phyloP scores from a whole-genome alignment of 2,113 vertebrate genomes.

The Leptobrachium ailaonicum region DNA sequence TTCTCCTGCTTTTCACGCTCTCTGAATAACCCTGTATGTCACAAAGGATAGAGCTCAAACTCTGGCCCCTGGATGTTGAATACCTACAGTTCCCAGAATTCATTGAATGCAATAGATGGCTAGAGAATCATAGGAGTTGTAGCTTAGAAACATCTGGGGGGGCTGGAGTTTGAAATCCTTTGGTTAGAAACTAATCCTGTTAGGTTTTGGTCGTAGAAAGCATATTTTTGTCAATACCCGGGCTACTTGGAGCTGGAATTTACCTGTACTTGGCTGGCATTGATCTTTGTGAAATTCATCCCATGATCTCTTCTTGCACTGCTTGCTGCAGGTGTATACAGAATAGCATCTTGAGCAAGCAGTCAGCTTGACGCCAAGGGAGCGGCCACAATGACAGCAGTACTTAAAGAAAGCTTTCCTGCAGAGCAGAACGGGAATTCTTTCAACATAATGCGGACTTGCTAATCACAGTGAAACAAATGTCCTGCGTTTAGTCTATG shows the following conservation, averaged over 20 bases:
- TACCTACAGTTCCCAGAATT: too few relatives aligned
- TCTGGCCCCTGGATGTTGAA: too few relatives aligned
- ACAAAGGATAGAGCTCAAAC: too few relatives aligned
- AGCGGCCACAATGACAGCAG: conserved; percentile 80
- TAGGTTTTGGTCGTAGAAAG: background rate
- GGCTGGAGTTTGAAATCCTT: too few relatives aligned
- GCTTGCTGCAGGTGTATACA: conserved; percentile 74
- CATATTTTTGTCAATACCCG: background rate
- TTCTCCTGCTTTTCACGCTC: too few relatives aligned
- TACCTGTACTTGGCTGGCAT: conserved; percentile 62
- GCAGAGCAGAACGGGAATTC: background rate
- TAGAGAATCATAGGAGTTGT: too few relatives aligned
- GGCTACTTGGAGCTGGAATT: background rate
- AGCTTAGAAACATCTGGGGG: too few relatives aligned
- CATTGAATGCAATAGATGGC: too few relatives aligned
- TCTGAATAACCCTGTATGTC: too few relatives aligned
- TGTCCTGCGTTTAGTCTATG: too few relatives aligned
- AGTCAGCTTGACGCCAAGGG: conserved; percentile 64
- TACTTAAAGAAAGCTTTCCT: conserved; percentile 71
- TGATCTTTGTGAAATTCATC: conserved; percentile 68
- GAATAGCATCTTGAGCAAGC: conserved; percentile 69
- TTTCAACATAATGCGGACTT: background rate
- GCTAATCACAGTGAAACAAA: background rate
- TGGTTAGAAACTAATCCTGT: too few relatives aligned
- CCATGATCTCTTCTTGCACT: conserved; percentile 75